phyloP scores from a whole-genome alignment of 2,888 invertebrate genomes.

The Drosophila fungiperda region DNA sequence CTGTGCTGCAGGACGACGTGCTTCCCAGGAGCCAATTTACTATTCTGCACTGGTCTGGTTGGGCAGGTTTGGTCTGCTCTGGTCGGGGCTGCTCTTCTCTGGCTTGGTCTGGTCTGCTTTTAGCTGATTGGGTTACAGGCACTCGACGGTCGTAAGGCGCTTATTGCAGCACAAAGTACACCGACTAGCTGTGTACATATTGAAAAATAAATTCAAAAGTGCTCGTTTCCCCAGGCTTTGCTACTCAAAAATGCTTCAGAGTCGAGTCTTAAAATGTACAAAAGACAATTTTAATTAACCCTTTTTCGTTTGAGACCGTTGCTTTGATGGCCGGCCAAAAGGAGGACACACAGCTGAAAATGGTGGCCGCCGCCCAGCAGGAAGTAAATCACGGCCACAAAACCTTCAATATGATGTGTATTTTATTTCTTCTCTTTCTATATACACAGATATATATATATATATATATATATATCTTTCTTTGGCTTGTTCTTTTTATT shows the following conservation, averaged over 20 bases:
- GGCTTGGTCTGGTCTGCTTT: conserved; percentile 19
- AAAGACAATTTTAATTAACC: conserved; percentile 54
- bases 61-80: background rate
- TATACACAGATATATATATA: background rate
- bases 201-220: conserved; percentile 23
- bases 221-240: background rate
- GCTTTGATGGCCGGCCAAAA: conserved; percentile 28
- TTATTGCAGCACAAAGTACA: conserved; percentile 29
- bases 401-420: conserved; percentile 31
- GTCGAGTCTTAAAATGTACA: conserved; percentile 36
- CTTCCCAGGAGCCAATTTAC: conserved; percentile 6
- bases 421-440: conserved; percentile 26
- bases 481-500: conserved; percentile 13
- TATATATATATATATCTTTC: conserved; percentile 1
- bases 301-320: conserved; percentile 26
- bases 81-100: conserved; percentile 4
- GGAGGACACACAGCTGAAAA: conserved; percentile 29
- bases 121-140: conserved; percentile 49
- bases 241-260: background rate
- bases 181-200: conserved; percentile 23
- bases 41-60: conserved; percentile 2
- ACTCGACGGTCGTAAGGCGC: conserved; percentile 33
- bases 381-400: conserved; percentile 34
- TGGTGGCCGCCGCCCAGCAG: background rate
- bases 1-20: conserved; percentile 8